Evolutionary conservation across 64 coral and sea anemone species (phyloP).

Genomic region (Montipora cactus): DNA sequence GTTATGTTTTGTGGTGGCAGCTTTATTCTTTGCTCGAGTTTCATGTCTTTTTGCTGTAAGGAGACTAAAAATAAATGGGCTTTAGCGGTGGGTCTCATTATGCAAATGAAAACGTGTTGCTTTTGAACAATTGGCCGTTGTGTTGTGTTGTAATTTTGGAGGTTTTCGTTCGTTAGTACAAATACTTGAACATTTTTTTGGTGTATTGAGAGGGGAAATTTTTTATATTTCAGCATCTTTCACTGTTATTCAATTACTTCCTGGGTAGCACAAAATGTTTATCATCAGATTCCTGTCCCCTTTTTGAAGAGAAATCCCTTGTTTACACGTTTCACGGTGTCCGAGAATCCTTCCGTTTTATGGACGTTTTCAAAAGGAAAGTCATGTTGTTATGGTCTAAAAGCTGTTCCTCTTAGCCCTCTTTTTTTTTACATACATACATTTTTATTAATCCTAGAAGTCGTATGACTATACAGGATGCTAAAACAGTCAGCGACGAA

Average conservation of each 20-base stretch:
- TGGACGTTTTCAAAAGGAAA: neutral
- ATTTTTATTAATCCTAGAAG: too few relatives aligned
- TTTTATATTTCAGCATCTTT: neutral
- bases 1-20: neutral
- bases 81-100: constrained; percentile 22
- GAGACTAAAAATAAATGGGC: neutral
- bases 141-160: neutral
- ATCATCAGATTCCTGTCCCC: neutral
- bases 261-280: neutral
- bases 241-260: neutral
- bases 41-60: too few relatives aligned
- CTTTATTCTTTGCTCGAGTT: neutral
- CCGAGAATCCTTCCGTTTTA: neutral
- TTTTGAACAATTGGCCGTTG: constrained; percentile 1
- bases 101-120: constrained; percentile 54
- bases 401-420: neutral
- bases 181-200: neutral
- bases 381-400: neutral
- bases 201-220: too few relatives aligned
- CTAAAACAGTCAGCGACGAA: too few relatives aligned
- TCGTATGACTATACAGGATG: too few relatives aligned
- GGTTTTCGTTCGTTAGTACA: constrained; percentile 2
- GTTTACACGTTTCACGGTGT: neutral
- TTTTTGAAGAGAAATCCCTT: neutral
- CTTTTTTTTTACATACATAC: neutral